Evolutionary conservation across 2,113 vertebrate species (phyloP), one percentile per base, ranked within the genome.

Genomic region (Leptobrachium ailaonicum): DNA sequence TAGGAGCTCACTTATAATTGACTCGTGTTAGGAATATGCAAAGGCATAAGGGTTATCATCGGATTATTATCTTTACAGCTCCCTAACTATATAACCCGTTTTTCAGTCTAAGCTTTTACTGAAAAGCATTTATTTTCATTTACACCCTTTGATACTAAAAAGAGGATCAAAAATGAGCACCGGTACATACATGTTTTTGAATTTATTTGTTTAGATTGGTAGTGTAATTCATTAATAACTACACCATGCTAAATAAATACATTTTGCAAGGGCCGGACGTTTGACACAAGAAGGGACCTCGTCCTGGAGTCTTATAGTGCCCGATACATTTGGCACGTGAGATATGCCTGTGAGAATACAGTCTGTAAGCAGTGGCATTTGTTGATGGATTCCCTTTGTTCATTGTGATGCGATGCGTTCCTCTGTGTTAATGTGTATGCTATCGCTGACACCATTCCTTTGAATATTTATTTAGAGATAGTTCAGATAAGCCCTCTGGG

Each of bases 381-480:
- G 42, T 66, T 75, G 62, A 75, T 75, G 53, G 6, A 75, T 75
- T 75, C 62, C 60, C 41, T 75, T 75, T 75, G 73, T 75, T 75
- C 60, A 66, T 41, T 66, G 60, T 41, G 62, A 42, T 2, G 60
- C 8, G 43, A 58, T 0, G 60, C 8, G 73, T n/a, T 71, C 32
- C 68, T 79, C 60, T 71, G 68, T 71, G 68, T 56, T 64, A 71
- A 71, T 71, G 68, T 66, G 56, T 58, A 69, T 63, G 56, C 60
- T 71, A 66, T 71, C 67, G 45, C 69, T 43, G 53, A 54, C 54
- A 60, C 62, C 7, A 11, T 11, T 70, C 45, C 32, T 62, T 79
- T 79, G 68, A 79, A 79, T 79, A 79, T 77, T 13, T 62, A 71
- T 71, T 50, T 45, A 71, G 70, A 79, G 43, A 78, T 78, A 42